Percentiles rank a stretch among this genome's conserved stretches.
Conservation (phyloP, 2,113 vertebrate species). For the Rhegmatorhina hoffmannsi region DNA sequence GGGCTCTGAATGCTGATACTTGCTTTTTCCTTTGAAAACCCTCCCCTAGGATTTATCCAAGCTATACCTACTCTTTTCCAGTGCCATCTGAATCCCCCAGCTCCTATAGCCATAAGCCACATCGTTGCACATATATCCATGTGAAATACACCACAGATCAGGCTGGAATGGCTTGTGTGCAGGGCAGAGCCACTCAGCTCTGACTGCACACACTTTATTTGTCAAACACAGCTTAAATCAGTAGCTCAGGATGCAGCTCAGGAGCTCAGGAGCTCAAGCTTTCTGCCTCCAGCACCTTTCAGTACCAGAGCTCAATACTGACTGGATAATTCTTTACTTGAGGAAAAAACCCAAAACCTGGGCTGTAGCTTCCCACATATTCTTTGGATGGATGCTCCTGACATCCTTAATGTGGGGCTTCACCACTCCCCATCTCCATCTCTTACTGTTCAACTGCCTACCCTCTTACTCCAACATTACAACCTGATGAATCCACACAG, state of each 20-base stretch:
- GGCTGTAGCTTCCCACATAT: not conserved
- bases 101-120: not conserved
- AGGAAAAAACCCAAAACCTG: not conserved
- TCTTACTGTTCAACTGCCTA: rapidly evolving
- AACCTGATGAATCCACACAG: rapidly evolving
- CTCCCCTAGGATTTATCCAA: not conserved
- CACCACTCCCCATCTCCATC: not conserved
- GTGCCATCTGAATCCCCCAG: rapidly evolving
- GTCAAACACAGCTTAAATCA: not conserved
- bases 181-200: not conserved
- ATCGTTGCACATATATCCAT: rapidly evolving
- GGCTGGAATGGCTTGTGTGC: not conserved
- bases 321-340: not conserved
- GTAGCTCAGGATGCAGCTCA: not conserved
- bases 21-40: not conserved
- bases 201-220: not conserved
- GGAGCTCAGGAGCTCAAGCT: rapidly evolving
- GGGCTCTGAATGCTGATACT: not conserved
- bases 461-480: not conserved
- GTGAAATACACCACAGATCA: not conserved
- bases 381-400: not conserved
- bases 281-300: not conserved
- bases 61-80: not conserved
- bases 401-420: rapidly evolving
- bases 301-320: not conserved